These are phyloP conservation scores for Oreochromis niloticus DNA, from an alignment of 2,113 vertebrate genomes.

Conservation along the genomic window DNA sequence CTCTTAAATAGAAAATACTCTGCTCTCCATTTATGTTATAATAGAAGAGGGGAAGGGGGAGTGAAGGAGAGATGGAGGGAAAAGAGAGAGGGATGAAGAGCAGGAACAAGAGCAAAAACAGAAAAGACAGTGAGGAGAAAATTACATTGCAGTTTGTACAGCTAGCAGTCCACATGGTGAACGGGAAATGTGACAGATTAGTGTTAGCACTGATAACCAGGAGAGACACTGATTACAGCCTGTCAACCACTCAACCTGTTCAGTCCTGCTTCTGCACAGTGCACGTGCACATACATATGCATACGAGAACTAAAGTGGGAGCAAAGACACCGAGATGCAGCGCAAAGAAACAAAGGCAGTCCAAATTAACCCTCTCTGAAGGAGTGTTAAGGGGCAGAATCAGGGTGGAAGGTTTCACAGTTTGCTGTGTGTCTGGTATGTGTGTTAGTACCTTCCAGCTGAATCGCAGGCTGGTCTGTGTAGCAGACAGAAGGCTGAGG, in stretches of 20 bases:
- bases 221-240: conserved; percentile 48
- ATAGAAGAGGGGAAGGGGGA: conserved; percentile 22
- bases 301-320: background rate
- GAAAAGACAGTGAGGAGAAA: conserved; percentile 36
- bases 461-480: conserved; percentile 87
- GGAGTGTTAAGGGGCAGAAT: background rate
- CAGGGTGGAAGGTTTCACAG: background rate
- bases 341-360: background rate
- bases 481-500: conserved; percentile 80
- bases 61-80: background rate
- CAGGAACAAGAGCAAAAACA: conserved; percentile 6
- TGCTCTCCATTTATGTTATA: conserved; percentile 58
- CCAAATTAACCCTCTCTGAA: background rate
- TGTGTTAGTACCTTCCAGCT: conserved; percentile 81
- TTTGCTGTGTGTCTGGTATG: background rate
- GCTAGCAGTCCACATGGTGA: conserved; percentile 14
- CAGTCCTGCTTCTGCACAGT: background rate
- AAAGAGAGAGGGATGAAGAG: background rate
- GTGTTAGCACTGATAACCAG: conserved; percentile 50
- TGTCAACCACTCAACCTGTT: conserved; percentile 40
- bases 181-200: conserved; percentile 56
- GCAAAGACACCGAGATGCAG: background rate
- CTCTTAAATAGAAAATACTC: conserved; percentile 65
- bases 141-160: conserved; percentile 53
- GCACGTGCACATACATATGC: background rate